A percentile compares a stretch with the other conserved stretches of the same genome.
These are phyloP conservation scores for Hemicentrotus pulcherrimus DNA, from an alignment of 35 echinoderm and acorn worm genomes.

Conservation along the genomic window DNA sequence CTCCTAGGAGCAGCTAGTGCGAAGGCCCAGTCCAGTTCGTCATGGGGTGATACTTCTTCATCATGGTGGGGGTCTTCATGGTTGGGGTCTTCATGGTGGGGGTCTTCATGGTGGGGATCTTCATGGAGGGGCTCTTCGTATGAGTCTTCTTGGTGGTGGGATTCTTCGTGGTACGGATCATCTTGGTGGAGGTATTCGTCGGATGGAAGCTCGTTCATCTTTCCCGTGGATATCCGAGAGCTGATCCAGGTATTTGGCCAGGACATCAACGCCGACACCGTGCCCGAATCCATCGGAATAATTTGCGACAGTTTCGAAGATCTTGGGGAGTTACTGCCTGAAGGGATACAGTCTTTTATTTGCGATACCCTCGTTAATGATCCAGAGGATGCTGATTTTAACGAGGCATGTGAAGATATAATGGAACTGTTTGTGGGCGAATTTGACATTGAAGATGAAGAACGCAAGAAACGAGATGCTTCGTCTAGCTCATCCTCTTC, in stretches of 20 bases:
- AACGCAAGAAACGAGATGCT: background rate
- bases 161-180: background rate
- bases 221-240: background rate
- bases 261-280: background rate
- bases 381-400: constrained; percentile 24
- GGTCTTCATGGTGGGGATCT: background rate
- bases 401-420: background rate
- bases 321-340: background rate
- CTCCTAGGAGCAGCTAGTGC: background rate
- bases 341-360: background rate
- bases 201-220: background rate
- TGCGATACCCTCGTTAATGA: background rate
- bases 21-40: background rate
- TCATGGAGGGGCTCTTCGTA: background rate
- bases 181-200: constrained; percentile 19
- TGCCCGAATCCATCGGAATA: background rate
- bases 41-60: background rate
- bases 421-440: background rate
- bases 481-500: background rate
- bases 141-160: background rate
- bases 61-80: background rate
- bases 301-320: constrained; percentile 17
- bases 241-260: background rate
- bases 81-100: background rate
- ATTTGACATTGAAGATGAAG: background rate